phyloP scores from a whole-genome alignment of 1,140 invertebrate species.

The Heterodera schachtii region DNA sequence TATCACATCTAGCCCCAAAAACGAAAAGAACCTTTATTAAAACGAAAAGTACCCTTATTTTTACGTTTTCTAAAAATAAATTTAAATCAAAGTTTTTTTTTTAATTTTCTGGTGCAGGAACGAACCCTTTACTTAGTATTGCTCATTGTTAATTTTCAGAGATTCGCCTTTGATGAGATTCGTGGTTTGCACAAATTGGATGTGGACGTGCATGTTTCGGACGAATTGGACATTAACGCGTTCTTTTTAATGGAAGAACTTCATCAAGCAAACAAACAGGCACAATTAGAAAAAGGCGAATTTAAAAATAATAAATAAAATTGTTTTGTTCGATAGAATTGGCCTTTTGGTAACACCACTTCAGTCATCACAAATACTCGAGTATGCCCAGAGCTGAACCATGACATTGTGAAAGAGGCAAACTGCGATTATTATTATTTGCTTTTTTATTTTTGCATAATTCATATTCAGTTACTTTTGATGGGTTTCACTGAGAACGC shows the following conservation, averaged over 20 bases:
- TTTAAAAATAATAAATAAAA: too few species aligned
- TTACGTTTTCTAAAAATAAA: too few species aligned
- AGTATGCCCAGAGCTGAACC: constrained; percentile 2
- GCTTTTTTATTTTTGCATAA: constrained; percentile 65
- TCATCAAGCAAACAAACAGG: constrained; percentile 70
- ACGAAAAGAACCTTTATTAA: too few species aligned
- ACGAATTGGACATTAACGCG: constrained; percentile 77
- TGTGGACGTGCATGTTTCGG: constrained; percentile 86
- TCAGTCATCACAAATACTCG: not conserved
- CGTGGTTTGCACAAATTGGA: constrained; percentile 87
- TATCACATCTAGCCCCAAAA: too few species aligned
- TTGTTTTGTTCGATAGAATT: too few species aligned
- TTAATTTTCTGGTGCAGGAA: too few species aligned
- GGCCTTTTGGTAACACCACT: not conserved
- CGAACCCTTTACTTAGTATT: too few species aligned
- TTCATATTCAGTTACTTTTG: constrained; percentile 71
- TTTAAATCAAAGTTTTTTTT: too few species aligned
- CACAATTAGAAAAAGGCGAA: too few species aligned
- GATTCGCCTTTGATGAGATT: constrained; percentile 30
- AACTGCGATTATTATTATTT: too few species aligned
- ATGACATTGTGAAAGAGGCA: constrained; percentile 25
- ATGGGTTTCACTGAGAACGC: constrained; percentile 89
- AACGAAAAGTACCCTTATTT: too few species aligned
- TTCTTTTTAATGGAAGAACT: constrained; percentile 76
- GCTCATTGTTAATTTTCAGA: too few species aligned